Evolutionary conservation across 2,113 vertebrate species (phyloP), one percentile per base, ranked within the genome.

Genomic region (western clawed frog (Xenopus tropicalis)): DNA sequence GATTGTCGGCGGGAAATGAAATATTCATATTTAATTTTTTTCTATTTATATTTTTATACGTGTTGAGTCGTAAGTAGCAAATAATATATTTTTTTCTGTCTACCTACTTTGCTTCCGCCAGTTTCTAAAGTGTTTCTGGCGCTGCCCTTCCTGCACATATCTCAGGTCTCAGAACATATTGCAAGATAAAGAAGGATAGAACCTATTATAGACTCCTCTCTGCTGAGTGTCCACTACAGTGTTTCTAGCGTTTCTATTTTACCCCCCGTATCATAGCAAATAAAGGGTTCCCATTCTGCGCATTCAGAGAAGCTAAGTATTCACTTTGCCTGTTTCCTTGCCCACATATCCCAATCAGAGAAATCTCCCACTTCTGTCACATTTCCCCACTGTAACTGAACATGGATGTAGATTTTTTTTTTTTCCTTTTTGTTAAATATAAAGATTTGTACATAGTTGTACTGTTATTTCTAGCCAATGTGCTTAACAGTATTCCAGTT

Each of bases 401-500:
- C 86, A 86, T 83, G 82, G 86, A 84, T 88, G 85, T 87, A 88
- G 89, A 88, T 84, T 85, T 78, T 61, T 51, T 52, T 63, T 13
- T 48, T 61, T n/a, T 4, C 48, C 17, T 29, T 25, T 79, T 81
- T 85, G 86, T 89, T 86, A 84, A 80, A 88, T 88, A 85, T 84
- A 85, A 88, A 86, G 78, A 91, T 90, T 89, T 92, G 88, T 92
- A 89, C 84, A 87, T 90, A 90, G 84, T 82, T 83, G 83, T 88
- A 86, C 86, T 88, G 89, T 90, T 88, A 83, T 84, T 88, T 91
- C 85, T 88, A 88, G 88, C 88, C 86, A 86, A 86, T 85, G 88
- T 83, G 88, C 90, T 88, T 81, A 89, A 87, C 89, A 89, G 91
- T 88, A 90, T 90, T 93, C 74, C 80, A 83, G 84, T 91, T 91